Base-by-base conservation (phyloP, 2,797 vertebrate species). In the Dryobates pubescens region DNA sequence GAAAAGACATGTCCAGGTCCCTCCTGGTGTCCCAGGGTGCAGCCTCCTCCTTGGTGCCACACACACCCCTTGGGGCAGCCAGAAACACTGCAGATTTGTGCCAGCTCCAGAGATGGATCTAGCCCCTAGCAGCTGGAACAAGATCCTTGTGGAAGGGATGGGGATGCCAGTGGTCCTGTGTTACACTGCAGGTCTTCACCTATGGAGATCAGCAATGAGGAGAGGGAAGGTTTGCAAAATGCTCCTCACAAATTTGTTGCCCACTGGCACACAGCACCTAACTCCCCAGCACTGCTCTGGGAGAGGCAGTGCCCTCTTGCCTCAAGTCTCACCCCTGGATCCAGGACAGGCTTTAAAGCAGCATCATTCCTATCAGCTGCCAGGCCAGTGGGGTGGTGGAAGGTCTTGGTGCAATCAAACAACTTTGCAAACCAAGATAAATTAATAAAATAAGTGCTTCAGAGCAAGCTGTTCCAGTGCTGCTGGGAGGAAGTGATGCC, bases 401-500 rank as follows among this genome's bases (percentile, higher is more conserved):
- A 92, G 23, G 49, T 12, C 24, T 7, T 47, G n/a, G 82, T 41
- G 26, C 56, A 87, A 83, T 45, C 82, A 75, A 88, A 82, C 62
- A 89, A 95, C 74, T 94, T 90, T 9, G 13, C 64, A 72, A 95
- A 93, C 53, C 67, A 45, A 73, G 94, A 79, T 92, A 93, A 78
- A 81, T 72, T 78, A 93, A 91, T 76, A 82, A 82, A 69, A 95
- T 30, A 77, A 89, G 51, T 49, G 57, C 45, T 81, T 92, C 74
- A 86, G 79, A 81, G 69, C 7, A 12, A 84, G 75, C 88, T 91
- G 86, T 83, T 91, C 89, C 79, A 90, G 81, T 90, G 89, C 3
- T 36, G 93, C 90, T 88, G 75, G 64, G 78, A 92, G 92, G 95
- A 94, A 91, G 76, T 75, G 88, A 96, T 2, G 77, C 67, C 81